phyloP scores from a whole-genome alignment of 2,888 invertebrate genomes.

The Eustalomyia histrio region DNA sequence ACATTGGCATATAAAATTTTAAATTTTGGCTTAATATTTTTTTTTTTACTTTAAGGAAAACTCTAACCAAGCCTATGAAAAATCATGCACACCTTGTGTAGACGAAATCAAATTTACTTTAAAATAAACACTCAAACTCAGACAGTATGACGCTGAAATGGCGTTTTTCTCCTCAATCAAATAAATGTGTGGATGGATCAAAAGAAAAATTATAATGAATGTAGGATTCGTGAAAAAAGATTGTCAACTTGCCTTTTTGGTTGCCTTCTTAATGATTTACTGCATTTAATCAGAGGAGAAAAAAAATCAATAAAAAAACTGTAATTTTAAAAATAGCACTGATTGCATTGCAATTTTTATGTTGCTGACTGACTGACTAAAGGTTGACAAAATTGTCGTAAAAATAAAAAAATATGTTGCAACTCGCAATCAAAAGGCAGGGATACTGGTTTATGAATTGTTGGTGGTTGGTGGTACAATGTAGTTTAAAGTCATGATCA shows the following conservation, averaged over 20 bases:
- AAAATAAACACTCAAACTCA: slow-evolving; percentile 36
- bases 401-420: slow-evolving; percentile 24
- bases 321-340: slow-evolving; percentile 3
- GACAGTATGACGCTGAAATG: slow-evolving; percentile 60
- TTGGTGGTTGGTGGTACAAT: slow-evolving; percentile 45
- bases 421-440: slow-evolving; percentile 29
- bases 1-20: no score
- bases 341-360: slow-evolving; percentile 17
- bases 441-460: slow-evolving; percentile 12
- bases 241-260: slow-evolving; percentile 35
- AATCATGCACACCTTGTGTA: not conserved
- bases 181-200: slow-evolving; percentile 39
- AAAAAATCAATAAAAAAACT: not conserved
- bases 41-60: slow-evolving; percentile 21
- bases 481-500: slow-evolving; percentile 57
- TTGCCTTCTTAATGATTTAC: slow-evolving; percentile 50
- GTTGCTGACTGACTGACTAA: not conserved
- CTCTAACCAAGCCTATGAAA: slow-evolving; percentile 37
- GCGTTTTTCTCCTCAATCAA: slow-evolving; percentile 8
- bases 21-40: slow-evolving; percentile 27
- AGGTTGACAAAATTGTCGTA: slow-evolving; percentile 43
- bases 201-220: slow-evolving; percentile 43
- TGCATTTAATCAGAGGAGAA: slow-evolving; percentile 36
- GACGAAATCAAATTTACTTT: slow-evolving; percentile 47
- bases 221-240: slow-evolving; percentile 39